These are phyloP conservation scores for Apocheima hispidaria DNA, from an alignment of 2,888 invertebrate species.

Conservation along the genomic window DNA sequence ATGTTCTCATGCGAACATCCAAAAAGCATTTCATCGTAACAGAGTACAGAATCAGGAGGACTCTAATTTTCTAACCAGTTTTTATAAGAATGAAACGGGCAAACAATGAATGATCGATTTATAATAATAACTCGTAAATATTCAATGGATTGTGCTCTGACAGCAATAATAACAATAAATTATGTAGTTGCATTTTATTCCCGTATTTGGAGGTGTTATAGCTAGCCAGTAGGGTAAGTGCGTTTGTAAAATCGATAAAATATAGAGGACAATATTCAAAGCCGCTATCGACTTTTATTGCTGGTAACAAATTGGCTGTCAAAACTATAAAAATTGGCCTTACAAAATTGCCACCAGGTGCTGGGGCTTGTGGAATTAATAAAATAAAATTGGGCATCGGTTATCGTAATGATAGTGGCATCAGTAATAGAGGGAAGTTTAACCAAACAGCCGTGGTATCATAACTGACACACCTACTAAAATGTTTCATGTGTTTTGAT, in stretches of 20 bases:
- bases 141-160: conserved; percentile 22
- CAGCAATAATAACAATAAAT: conserved; percentile 18
- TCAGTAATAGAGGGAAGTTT: background rate
- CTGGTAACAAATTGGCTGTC: conserved; percentile 29
- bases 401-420: background rate
- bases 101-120: background rate
- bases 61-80: conserved; percentile 20
- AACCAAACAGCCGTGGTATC: background rate
- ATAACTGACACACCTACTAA: background rate
- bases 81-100: background rate
- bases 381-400: conserved; percentile 16
- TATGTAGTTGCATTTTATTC: conserved; percentile 16
- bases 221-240: conserved; percentile 10
- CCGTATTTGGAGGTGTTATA: conserved; percentile 9
- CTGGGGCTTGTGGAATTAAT: conserved; percentile 21
- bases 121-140: no score
- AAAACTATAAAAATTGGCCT: conserved; percentile 29
- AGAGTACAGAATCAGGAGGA: conserved; percentile 5
- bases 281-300: conserved; percentile 26
- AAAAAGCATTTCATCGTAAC: conserved; percentile 39
- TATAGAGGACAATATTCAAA: conserved; percentile 16
- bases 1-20: conserved; percentile 33
- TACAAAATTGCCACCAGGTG: conserved; percentile 26
- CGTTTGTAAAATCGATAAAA: conserved; percentile 25
- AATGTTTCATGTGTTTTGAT: background rate